phyloP scores from a whole-genome alignment of 2,888 invertebrate species.

The Hartigia nigra region DNA sequence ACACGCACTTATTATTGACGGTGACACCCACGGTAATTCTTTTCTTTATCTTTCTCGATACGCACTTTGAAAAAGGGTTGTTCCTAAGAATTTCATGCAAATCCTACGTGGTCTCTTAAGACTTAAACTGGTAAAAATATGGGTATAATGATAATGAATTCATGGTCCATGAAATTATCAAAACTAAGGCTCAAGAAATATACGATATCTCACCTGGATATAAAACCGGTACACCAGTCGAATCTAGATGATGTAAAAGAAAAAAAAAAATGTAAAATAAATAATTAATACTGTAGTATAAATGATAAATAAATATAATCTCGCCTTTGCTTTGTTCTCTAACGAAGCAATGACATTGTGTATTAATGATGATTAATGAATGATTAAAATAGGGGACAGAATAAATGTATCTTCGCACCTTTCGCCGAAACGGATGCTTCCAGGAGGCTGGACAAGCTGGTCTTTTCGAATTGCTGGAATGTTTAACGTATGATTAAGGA shows the following conservation, averaged over 20 bases:
- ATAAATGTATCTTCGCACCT: conserved; percentile 53
- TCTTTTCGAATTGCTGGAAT: conserved; percentile 62
- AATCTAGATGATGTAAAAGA: conserved; percentile 48
- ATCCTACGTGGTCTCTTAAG: not conserved
- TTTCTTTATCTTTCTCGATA: not conserved
- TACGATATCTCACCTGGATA: conserved; percentile 59
- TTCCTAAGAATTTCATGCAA: not conserved
- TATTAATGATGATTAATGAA: conserved; percentile 3
- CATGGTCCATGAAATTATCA: not conserved
- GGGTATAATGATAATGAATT: not conserved
- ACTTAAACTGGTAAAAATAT: not conserved
- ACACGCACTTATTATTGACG: not conserved
- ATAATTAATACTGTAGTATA: not conserved
- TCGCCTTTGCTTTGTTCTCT: not conserved
- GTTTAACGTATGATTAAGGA: conserved; percentile 28
- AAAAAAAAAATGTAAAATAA: conserved; percentile 16
- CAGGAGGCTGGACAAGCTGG: conserved; percentile 64
- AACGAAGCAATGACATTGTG: not conserved
- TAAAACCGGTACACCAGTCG: conserved; percentile 49
- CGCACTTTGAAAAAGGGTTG: not conserved
- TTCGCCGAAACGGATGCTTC: conserved; percentile 64
- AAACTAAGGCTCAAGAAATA: not conserved
- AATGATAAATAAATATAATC: not conserved
- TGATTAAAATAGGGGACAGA: conserved; percentile 2
- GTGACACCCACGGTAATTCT: not conserved